Percentiles rank a stretch among this genome's conserved stretches.
Conservation (phyloP, 1,140 invertebrate species). For the Drosophila orena region DNA sequence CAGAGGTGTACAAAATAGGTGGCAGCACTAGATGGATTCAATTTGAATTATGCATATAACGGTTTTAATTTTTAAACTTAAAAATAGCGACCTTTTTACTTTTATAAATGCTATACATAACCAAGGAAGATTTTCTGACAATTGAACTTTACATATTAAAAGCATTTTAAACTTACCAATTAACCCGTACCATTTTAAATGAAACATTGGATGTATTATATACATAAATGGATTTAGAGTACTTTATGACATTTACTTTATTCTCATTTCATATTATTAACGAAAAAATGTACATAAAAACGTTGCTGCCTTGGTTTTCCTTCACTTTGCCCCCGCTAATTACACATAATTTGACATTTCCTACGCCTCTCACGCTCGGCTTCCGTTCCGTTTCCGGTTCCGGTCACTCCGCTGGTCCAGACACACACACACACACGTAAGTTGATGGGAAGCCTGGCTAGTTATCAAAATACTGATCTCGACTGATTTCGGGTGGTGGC, state of each 20-base stretch:
- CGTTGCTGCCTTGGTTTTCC: conserved; percentile 38
- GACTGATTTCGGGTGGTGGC: conserved; percentile 14
- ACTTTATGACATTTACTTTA: conserved; percentile 69
- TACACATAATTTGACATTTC: conserved; percentile 78
- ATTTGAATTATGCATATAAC: neutral
- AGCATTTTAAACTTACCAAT: neutral
- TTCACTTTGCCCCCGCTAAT: conserved; percentile 20
- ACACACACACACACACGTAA: conserved; percentile 41
- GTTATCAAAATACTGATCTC: conserved; percentile 46
- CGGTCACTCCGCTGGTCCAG: conserved; percentile 19
- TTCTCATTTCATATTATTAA: conserved; percentile 57
- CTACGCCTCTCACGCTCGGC: conserved; percentile 30
- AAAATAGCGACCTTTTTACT: too few relatives aligned
- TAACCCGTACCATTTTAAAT: neutral
- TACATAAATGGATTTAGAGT: conserved; percentile 27
- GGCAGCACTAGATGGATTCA: neutral
- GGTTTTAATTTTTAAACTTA: neutral
- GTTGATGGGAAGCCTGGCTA: conserved; percentile 59
- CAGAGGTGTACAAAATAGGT: neutral
- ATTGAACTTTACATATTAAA: too few relatives aligned
- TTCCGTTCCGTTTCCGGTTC: neutral
- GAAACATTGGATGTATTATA: conserved; percentile 23
- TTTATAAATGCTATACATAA: too few relatives aligned
- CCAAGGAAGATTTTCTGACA: too few relatives aligned
- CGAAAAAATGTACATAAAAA: conserved; percentile 76